Evolutionary conservation across 2,888 invertebrate genomes (phyloP).

Genomic region (Sphinx pinastri): DNA sequence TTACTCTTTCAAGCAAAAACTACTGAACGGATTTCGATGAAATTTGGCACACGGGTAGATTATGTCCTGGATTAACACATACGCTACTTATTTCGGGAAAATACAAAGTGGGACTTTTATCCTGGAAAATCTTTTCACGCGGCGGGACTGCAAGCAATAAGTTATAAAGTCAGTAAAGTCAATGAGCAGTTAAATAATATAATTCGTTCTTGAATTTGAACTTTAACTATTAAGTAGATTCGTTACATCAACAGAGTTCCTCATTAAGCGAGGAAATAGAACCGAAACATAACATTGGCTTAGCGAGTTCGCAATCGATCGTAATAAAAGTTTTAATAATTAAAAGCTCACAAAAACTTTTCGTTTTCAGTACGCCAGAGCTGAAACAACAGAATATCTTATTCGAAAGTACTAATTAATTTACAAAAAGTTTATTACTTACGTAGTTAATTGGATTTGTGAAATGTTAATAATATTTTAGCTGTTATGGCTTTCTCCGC

Average conservation of each 20-base stretch:
- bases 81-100: no score
- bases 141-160: no score
- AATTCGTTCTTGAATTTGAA: background rate
- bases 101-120: no score
- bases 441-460: constrained; percentile 14
- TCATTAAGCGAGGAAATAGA: background rate
- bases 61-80: no score
- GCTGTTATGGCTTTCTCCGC: background rate
- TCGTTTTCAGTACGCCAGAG: constrained; percentile 10
- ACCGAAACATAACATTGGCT: background rate
- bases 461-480: background rate
- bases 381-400: constrained; percentile 23
- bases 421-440: constrained; percentile 23
- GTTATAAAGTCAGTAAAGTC: no score
- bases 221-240: background rate
- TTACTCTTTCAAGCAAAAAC: no score
- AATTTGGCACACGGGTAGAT: no score
- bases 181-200: no score
- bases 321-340: constrained; percentile 10
- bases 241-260: background rate
- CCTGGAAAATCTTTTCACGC: no score
- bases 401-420: constrained; percentile 26
- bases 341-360: constrained; percentile 25
- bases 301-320: background rate
- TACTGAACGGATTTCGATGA: no score